phyloP scores from a whole-genome alignment of 2,888 invertebrate genomes.

The Drosophila barbarae region DNA sequence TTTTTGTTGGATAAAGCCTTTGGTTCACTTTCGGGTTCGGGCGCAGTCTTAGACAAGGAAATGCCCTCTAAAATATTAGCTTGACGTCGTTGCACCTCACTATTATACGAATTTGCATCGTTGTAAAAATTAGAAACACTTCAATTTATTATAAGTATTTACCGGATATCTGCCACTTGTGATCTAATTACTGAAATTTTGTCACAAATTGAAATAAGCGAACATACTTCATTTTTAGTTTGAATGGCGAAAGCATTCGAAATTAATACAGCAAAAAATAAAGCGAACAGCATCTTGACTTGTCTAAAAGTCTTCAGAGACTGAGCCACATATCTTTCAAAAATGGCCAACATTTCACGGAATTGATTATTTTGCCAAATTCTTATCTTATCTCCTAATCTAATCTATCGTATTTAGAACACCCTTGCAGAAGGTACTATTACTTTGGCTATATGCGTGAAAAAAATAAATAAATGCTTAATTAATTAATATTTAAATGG shows the following conservation, averaged over 20 bases:
- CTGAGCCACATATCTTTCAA: background rate
- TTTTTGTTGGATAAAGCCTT: background rate
- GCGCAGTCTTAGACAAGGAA: background rate
- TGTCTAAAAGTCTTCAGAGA: background rate
- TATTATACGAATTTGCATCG: background rate
- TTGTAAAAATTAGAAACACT: background rate
- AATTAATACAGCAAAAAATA: background rate
- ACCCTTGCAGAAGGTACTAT: background rate
- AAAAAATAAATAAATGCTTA: background rate
- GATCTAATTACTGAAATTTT: background rate
- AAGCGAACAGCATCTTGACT: background rate
- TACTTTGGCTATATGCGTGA: background rate
- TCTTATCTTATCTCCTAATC: background rate
- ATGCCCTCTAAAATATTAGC: background rate
- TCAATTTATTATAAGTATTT: background rate
- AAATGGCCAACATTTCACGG: background rate
- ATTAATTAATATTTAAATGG: too few relatives aligned
- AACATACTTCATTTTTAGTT: background rate
- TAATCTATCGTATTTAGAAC: background rate
- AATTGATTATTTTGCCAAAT: background rate
- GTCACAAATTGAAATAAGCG: background rate
- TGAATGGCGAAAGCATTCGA: background rate
- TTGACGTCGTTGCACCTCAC: background rate
- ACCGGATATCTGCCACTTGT: constrained; percentile 3
- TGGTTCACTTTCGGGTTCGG: background rate